Evolutionary conservation across 1,140 invertebrate species (phyloP), one percentile per base, ranked within the genome.

Genomic region (Cydia amplana): DNA sequence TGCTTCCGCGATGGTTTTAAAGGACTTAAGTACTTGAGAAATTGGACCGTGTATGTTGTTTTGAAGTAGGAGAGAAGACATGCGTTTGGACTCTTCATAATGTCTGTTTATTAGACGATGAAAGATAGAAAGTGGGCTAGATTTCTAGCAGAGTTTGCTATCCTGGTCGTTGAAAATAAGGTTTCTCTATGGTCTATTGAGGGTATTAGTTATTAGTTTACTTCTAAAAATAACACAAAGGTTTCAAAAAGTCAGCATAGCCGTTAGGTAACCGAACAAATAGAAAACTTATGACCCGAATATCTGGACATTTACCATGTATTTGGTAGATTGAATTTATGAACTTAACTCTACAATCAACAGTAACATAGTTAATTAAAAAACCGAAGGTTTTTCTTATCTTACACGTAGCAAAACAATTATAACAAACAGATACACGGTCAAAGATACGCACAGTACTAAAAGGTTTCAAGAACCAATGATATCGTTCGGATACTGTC

Each of bases 361-460:
- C 55, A 7, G 14, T 51, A 60, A 2, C n/a, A n/a, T 6, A 12
- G 55, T 12, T 60, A 60, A 60, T 60, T 60, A 60, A 60, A 60
- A 60, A 60, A 60, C 12, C n/a, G 55, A 60, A 60, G 55, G 55
- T 60, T 60, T 60, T 23, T 20, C 55, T 60, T 23, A 60, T 60
- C 55, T n/a, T 2, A 60, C 55, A 60, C 55, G 55, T 60, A 60
- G 55, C 55, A 60, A 60, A 60, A 60, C 55, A 60, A 60, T 60
- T 60, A 60, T 51, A 51, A 18, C 51, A 7, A 55, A 49, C 49
- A 60, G 55, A 60, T 60, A 60, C 55, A 60, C 55, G 55, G 55
- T 23, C 55, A 60, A 20, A 23, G 20, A 60, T 23, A 60, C 1
- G 49, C 0, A 10, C 55, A 60, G n/a, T 18, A 55, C 51, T 12